A percentile compares a stretch with the other conserved stretches of the same genome.
These are phyloP conservation scores for Therioaphis trifolii DNA, from an alignment of 2,888 invertebrate species.

Conservation along the genomic window DNA sequence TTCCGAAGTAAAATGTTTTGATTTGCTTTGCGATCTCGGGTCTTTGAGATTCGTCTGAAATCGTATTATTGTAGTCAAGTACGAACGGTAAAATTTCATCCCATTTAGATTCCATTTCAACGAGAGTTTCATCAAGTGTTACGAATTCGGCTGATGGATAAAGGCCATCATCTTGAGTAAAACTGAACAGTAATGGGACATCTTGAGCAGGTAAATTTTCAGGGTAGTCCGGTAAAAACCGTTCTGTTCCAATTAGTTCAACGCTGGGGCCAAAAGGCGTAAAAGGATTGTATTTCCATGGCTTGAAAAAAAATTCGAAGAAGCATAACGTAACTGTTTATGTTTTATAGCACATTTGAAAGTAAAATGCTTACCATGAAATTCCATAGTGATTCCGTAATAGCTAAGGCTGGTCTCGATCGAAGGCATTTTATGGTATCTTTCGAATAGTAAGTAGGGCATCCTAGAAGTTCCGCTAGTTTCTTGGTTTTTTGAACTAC, in stretches of 20 bases:
- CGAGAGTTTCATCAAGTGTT: conserved; percentile 59
- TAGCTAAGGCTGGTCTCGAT: conserved; percentile 66
- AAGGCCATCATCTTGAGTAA: conserved; percentile 79
- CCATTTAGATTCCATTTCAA: conserved; percentile 66
- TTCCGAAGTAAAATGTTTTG: conserved; percentile 65
- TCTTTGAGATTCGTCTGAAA: conserved; percentile 61
- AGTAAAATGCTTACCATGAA: conserved; percentile 58
- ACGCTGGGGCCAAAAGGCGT: conserved; percentile 80
- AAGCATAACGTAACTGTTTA: neutral
- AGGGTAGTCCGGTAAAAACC: conserved; percentile 78
- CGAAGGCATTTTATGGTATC: conserved; percentile 67
- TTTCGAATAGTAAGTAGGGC: conserved; percentile 66
- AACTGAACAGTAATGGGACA: conserved; percentile 77
- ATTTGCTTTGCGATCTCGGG: conserved; percentile 64
- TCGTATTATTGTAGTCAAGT: conserved; percentile 67
- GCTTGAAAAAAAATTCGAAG: conserved; percentile 67
- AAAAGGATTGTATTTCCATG: conserved; percentile 76
- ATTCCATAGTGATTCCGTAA: conserved; percentile 64
- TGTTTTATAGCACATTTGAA: neutral
- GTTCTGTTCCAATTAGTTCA: conserved; percentile 72
- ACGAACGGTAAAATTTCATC: conserved; percentile 66
- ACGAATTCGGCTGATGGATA: conserved; percentile 74
- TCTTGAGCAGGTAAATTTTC: conserved; percentile 74
- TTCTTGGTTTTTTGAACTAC: conserved; percentile 66
- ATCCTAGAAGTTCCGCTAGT: conserved; percentile 67